Evolutionary conservation across 2,113 vertebrate genomes (phyloP), one percentile per base, ranked within the genome.

Genomic region (Toxotes jaculatrix): DNA sequence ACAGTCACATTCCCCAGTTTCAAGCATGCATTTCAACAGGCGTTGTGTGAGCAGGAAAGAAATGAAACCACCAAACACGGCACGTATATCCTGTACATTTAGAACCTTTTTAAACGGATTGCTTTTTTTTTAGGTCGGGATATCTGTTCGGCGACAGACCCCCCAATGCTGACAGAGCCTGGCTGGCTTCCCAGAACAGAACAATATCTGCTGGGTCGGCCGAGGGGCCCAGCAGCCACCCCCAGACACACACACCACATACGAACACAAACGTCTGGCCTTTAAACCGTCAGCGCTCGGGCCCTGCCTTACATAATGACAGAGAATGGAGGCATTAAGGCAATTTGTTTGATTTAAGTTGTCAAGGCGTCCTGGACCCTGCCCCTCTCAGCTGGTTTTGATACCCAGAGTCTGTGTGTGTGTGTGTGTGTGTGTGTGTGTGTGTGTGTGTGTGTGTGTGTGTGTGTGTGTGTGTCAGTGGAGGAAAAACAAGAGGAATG

Each of bases 321-420:
- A 92, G 89, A 92, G 94, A 93, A 93, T 93, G 91, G 90, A 93
- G 92, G 91, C 89, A 93, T 94, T 94, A 94, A 90, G 88, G 88
- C 93, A 93, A 92, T 94, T 94, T 94, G 93, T 94, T 93, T 94
- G 89, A 93, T 93, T 94, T 93, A 92, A 90, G 87, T 89, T 93
- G 94, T 94, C 93, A 92, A 92, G 90, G 64, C 68, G 43, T 85
- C 68, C 86, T 90, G 87, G 90, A 92, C 88, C 75, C 88, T 87
- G 85, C 80, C 76, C 89, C 79, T 83, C 82, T 93, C 93, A 92
- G 91, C 91, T 92, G 92, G 92, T 92, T 94, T 89, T 88, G 87
- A 93, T 92, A 92, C 86, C 77, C 4, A 10, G 31, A 55, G 38
- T 76, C 4, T 65, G 59, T 69, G 23, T 79, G 62, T 76, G 65